phyloP scores from a whole-genome alignment of 2,113 vertebrate species.

The Carollia perspicillata region DNA sequence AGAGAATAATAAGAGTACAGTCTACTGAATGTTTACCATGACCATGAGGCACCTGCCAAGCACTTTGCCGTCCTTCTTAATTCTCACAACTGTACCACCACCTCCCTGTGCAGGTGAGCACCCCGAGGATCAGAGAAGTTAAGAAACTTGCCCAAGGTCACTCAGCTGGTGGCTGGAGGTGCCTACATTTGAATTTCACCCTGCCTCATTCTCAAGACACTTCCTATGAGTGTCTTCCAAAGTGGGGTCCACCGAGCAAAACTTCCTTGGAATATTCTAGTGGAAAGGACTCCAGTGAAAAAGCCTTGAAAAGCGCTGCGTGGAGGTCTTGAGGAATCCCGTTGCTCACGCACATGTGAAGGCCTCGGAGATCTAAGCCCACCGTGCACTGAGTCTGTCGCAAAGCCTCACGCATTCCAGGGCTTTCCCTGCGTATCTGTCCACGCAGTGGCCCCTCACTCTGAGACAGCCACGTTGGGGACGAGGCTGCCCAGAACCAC shows the following conservation, averaged over 20 bases:
- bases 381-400: too few species aligned
- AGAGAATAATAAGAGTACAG: background rate
- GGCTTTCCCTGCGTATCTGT: background rate
- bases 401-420: background rate
- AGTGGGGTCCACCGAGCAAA: background rate
- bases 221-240: background rate
- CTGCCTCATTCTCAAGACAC: background rate
- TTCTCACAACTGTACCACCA: background rate
- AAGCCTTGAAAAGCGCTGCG: background rate
- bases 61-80: background rate
- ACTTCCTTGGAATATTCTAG: background rate
- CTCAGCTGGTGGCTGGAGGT: background rate
- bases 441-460: background rate
- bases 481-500: accelerated
- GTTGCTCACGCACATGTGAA: accelerated
- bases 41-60: background rate
- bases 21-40: accelerated
- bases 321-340: background rate
- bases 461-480: background rate
- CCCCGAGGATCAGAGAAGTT: too few species aligned
- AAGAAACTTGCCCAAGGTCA: too few species aligned
- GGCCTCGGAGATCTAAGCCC: background rate
- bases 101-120: background rate
- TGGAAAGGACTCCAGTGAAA: background rate
- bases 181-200: background rate